Evolutionary conservation across 2,113 vertebrate species (phyloP), one percentile per base, ranked within the genome.

Genomic region (Macquaria ambigua): DNA sequence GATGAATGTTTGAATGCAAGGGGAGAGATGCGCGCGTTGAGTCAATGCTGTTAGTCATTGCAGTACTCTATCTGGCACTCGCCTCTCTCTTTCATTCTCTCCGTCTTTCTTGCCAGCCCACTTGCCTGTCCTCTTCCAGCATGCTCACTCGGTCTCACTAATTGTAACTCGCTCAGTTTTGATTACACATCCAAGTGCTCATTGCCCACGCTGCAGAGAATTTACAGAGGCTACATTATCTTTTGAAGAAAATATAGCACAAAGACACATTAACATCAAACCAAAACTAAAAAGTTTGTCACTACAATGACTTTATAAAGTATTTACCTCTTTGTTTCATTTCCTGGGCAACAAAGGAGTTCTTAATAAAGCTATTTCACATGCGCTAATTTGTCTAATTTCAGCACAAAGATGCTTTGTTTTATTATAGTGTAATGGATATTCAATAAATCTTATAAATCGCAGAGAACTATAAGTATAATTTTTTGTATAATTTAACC

Each of bases 101-200:
- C 68, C 48, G 76, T 59, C 74, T 78, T 76, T 81, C 64, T 79
- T 34, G 43, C 82, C 86, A 74, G 63, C 68, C 71, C 52, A 61
- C 76, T 81, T 71, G 5, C 58, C 61, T 61, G 66, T 79, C 66
- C 21, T 81, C 77, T 74, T 82, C 55, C 67, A 78, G 53, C 79
- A 72, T 41, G 70, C 72, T 87, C 83, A 41, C 84, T 76, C 41
- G 0, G 59, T 78, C 76, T 80, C 73, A 64, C 82, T 89, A 85
- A 90, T 87, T 90, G 84, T 82, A 76, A 75, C 56, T 89, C 77
- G n/a, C 70, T 82, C 34, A 82, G 69, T 84, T 84, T 82, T 85
- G 84, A 86, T 89, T 79, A 90, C 74, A 88, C 74, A 87, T 81
- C 68, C 70, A 71, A 74, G 82, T 53, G 9, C 62, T 84, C 74